Conservation (phyloP, 2,113 vertebrate species). For the Plectropomus leopardus region DNA sequence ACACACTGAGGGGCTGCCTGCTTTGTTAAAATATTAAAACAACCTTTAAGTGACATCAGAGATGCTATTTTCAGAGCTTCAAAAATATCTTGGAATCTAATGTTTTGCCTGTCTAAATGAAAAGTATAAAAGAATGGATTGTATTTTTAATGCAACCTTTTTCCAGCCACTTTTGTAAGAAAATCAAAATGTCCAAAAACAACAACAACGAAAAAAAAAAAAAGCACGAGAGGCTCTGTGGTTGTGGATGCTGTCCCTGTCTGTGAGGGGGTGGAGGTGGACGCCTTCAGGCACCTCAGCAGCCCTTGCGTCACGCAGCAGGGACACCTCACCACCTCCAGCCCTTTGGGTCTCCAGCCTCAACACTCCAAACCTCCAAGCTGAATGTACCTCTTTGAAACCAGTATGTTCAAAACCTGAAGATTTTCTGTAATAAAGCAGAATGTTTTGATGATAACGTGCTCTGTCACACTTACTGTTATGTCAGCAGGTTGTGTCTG, state of each 20-base stretch:
- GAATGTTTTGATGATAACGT: constrained; percentile 80
- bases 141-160: constrained; percentile 87
- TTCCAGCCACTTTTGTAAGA: constrained; percentile 83
- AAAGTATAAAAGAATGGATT: constrained; percentile 73
- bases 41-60: constrained; percentile 84
- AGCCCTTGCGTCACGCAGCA: constrained; percentile 31
- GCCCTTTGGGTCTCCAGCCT: constrained; percentile 71
- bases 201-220: constrained; percentile 2
- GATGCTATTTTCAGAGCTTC: constrained; percentile 86
- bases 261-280: constrained; percentile 52
- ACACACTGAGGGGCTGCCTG: constrained; percentile 76
- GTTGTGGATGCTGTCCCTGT: constrained; percentile 55
- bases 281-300: constrained; percentile 61
- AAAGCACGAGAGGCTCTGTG: constrained; percentile 66
- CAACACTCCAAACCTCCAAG: constrained; percentile 78
- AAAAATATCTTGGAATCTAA: constrained; percentile 76
- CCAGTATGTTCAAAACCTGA: constrained; percentile 79
- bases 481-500: constrained; percentile 35
- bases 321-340: constrained; percentile 59
- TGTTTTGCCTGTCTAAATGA: constrained; percentile 82
- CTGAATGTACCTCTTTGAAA: constrained; percentile 88
- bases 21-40: constrained; percentile 69
- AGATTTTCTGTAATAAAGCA: constrained; percentile 85
- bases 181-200: constrained; percentile 69
- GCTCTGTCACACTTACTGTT: constrained; percentile 26